Base-by-base conservation (phyloP, 2,113 vertebrate genomes). In the Psephotus haematonotus region DNA sequence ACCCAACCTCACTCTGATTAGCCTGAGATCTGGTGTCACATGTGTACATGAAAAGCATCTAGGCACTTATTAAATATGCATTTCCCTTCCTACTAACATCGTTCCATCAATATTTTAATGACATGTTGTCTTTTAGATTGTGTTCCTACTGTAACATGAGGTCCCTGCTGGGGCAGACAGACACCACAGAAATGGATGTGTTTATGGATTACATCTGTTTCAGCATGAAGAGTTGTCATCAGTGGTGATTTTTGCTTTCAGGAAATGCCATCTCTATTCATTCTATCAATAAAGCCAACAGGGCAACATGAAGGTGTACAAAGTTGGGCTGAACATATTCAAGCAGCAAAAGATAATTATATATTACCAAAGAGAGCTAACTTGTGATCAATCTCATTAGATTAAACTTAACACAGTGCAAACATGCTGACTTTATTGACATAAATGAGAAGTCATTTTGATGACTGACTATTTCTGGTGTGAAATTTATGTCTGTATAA, bases 31-130 rank as follows among this genome's bases (percentile, higher is more conserved):
- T 94, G 28, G 63, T 96, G 92, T 91, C 90, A 86, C 88, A 85
- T 87, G 71, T 92, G 82, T 79, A 95, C 69, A 91, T 87, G 82
- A 97, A 95, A 94, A 91, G 68, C 89, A 95, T 82, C 87, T 92
- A 89, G 64, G n/a, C 47, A 50, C 91, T 95, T 93, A 95, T 94
- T 93, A 96, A 96, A 95, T 89, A 97, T 95, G 50, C 82, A 94
- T 95, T 95, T 75, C 37, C 43, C 39, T 86, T 88, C 74, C 91
- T 85, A 86, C 72, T 80, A 93, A 96, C 82, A 92, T 85, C 5
- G 7, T 82, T 93, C 59, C 77, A 97, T 96, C 91, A 95, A 95
- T 96, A 97, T 97, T 96, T 97, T 92, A 96, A 88, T 93, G 77
- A 39, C 62, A 82, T 77, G 88, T 93, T 95, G 83, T 69, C 86